These are phyloP conservation scores for Acrossocheilus wenchowensis DNA, from an alignment of 2,797 vertebrate genomes.

Conservation along the genomic window DNA sequence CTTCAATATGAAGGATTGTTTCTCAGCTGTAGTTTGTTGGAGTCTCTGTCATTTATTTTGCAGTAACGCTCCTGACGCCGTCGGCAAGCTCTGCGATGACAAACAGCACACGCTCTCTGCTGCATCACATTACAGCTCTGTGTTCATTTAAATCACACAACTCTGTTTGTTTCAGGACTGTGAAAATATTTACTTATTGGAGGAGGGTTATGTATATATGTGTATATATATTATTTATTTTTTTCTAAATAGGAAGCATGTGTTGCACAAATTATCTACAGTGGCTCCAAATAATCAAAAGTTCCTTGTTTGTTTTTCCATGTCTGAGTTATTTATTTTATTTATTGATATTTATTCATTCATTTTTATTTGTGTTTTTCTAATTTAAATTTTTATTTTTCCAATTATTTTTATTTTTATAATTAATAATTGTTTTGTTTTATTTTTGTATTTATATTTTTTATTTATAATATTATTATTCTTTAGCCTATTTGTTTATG, in stretches of 20 bases:
- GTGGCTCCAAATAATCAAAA: not conserved
- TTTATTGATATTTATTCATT: not conserved
- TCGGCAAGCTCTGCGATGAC: not conserved
- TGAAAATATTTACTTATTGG: not conserved
- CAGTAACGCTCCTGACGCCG: not conserved
- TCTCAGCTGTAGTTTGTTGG: constrained; percentile 5
- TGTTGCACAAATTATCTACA: not conserved
- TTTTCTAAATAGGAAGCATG: not conserved
- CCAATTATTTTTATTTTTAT: not conserved
- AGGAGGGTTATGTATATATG: not conserved
- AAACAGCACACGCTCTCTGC: not conserved
- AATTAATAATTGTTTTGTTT: not conserved
- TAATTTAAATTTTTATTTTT: not conserved
- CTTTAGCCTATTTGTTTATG: not conserved
- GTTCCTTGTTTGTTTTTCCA: too few relatives aligned
- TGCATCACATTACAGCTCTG: constrained; percentile 1
- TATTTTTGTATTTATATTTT: not conserved
- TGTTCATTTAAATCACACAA: constrained; percentile 1
- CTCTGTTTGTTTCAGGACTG: not conserved
- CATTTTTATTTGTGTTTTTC: not conserved
- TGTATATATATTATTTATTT: too few relatives aligned
- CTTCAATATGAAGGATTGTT: constrained; percentile 13
- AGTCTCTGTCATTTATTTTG: not conserved
- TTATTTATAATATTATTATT: not conserved
- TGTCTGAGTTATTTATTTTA: not conserved